phyloP scores from a whole-genome alignment of 2,113 vertebrate species.

The Notechis scutatus region DNA sequence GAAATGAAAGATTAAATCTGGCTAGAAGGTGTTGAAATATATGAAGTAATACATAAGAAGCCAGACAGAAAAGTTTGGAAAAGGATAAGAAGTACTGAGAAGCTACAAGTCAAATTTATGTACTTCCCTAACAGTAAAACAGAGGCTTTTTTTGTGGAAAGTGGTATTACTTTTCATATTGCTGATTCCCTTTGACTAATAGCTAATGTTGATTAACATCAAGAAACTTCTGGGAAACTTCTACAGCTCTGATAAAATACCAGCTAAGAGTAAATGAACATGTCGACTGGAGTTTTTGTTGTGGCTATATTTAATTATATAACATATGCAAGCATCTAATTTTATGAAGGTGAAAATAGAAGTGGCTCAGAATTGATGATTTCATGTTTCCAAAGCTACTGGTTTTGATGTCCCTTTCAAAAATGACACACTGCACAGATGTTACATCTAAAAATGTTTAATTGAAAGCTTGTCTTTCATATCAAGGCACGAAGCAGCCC shows the following conservation, averaged over 20 bases:
- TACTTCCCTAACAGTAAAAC: neutral
- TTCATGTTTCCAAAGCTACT: neutral
- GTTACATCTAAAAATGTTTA: neutral
- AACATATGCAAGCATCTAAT: conserved; percentile 64
- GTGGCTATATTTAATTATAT: conserved; percentile 69
- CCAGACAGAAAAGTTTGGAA: neutral
- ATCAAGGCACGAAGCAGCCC: neutral
- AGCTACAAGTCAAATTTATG: neutral
- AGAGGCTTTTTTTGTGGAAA: neutral
- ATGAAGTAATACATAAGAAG: neutral
- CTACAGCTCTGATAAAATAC: conserved; percentile 47
- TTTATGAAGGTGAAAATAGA: conserved; percentile 70
- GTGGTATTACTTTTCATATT: neutral
- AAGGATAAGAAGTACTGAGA: neutral
- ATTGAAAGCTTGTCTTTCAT: neutral
- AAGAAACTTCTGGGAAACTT: conserved; percentile 44
- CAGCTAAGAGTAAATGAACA: conserved; percentile 62
- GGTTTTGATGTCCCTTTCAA: neutral
- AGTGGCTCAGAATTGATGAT: neutral
- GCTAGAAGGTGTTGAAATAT: neutral
- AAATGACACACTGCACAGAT: neutral
- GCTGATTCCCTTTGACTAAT: neutral
- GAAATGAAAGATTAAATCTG: neutral
- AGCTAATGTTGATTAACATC: conserved; percentile 7
- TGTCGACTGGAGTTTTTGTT: conserved; percentile 54